A percentile compares a stretch with the other conserved stretches of the same genome.
Evolutionary conservation across 2,888 invertebrate genomes (phyloP).

Genomic region (Cremastobaeus sp.): DNA sequence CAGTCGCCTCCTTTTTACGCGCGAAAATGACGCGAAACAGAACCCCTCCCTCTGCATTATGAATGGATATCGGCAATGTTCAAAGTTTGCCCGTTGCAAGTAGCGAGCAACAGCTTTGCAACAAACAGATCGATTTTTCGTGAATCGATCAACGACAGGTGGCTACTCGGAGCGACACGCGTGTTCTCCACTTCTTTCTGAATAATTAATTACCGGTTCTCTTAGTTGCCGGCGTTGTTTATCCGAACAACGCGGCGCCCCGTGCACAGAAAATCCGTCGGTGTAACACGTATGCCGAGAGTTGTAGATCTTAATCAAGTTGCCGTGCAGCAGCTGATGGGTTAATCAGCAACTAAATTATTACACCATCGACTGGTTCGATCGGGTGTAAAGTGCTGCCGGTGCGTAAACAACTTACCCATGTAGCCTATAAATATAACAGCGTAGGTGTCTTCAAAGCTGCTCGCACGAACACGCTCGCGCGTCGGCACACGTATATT

Average conservation of each 20-base stretch:
- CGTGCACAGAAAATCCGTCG: slow-evolving; percentile 2
- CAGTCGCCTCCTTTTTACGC: too few relatives aligned
- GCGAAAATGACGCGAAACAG: too few relatives aligned
- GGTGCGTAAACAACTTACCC: slow-evolving; percentile 60
- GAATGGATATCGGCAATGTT: too few relatives aligned
- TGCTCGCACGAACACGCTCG: slow-evolving; percentile 11
- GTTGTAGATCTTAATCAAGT: slow-evolving; percentile 55
- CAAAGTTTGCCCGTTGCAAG: too few relatives aligned
- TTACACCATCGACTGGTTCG: slow-evolving; percentile 57
- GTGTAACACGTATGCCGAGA: slow-evolving; percentile 37
- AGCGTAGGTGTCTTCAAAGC: slow-evolving; percentile 48
- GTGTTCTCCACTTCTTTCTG: background rate
- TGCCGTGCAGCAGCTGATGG: slow-evolving; percentile 48
- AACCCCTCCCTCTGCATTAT: too few relatives aligned
- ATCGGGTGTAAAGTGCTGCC: slow-evolving; percentile 58
- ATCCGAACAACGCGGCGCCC: background rate
- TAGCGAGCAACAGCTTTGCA: too few relatives aligned
- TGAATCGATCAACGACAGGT: background rate
- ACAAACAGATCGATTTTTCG: too few relatives aligned
- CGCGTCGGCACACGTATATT: background rate
- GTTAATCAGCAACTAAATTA: slow-evolving; percentile 58
- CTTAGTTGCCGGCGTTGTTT: slow-evolving; percentile 17
- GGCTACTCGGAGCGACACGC: background rate
- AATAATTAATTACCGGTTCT: slow-evolving; percentile 14
- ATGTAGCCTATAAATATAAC: slow-evolving; percentile 48